These are phyloP conservation scores for Emberiza fucata DNA, from an alignment of 2,113 vertebrate species.

Conservation along the genomic window DNA sequence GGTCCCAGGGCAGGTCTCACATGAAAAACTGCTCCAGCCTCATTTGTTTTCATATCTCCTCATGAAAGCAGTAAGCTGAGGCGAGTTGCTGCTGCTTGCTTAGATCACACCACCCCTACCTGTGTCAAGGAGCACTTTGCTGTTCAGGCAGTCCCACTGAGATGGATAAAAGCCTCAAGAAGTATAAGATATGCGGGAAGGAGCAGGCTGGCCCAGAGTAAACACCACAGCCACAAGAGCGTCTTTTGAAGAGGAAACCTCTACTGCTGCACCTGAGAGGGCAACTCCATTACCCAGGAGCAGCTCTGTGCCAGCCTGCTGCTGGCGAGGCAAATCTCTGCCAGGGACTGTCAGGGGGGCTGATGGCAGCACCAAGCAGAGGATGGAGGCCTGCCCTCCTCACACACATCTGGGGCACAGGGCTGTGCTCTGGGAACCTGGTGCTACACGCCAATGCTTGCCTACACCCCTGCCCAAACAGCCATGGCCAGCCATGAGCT, in stretches of 20 bases:
- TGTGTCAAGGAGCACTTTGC: not conserved
- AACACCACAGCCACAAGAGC: not conserved
- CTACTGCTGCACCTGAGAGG: not conserved
- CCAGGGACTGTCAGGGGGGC: accelerated
- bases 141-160: not conserved
- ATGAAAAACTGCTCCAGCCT: not conserved
- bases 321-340: not conserved
- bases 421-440: accelerated
- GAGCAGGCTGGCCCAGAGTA: not conserved
- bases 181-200: not conserved
- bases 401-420: not conserved
- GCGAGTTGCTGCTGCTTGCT: not conserved
- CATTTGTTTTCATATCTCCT: not conserved
- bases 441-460: not conserved
- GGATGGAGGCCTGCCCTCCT: not conserved
- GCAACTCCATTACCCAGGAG: not conserved
- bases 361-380: not conserved
- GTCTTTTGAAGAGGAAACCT: not conserved
- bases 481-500: not conserved
- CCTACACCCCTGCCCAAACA: not conserved
- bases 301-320: not conserved
- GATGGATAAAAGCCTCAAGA: not conserved
- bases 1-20: not conserved
- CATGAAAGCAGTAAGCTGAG: not conserved
- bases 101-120: not conserved